Percentiles rank a stretch among this genome's conserved stretches.
Conservation (phyloP, 2,113 vertebrate species). For the Gymnarchus niloticus region DNA sequence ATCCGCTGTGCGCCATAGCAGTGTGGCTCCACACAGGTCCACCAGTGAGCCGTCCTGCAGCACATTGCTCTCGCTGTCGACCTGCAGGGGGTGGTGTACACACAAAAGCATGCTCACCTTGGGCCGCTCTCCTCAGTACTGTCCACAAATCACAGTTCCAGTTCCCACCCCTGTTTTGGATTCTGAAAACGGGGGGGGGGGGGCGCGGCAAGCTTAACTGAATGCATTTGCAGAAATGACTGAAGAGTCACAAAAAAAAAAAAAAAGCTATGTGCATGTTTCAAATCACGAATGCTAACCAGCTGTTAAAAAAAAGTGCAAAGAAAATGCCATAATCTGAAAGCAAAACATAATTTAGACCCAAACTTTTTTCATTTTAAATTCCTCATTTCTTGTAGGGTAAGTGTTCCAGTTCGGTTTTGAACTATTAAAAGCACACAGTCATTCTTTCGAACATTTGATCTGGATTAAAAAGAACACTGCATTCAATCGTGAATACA, state of each 20-base stretch:
- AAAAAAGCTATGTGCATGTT: neutral
- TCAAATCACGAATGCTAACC: neutral
- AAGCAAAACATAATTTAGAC: neutral
- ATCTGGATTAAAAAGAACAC: neutral
- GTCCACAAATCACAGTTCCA: neutral
- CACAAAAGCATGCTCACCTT: neutral
- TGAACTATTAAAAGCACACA: neutral
- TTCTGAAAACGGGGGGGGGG: neutral
- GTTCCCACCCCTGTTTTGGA: neutral
- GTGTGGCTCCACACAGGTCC: slow-evolving; percentile 90
- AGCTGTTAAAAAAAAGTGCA: neutral
- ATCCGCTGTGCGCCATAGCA: slow-evolving; percentile 91
- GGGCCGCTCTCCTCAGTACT: neutral
- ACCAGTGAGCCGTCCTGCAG: slow-evolving; percentile 92
- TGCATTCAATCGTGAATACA: neutral
- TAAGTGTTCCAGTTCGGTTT: neutral
- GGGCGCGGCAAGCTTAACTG: no score
- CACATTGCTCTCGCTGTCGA: slow-evolving; percentile 88
- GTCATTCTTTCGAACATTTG: neutral
- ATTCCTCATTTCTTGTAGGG: neutral
- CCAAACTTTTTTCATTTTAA: no score
- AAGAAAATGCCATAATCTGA: neutral
- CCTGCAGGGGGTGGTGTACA: slow-evolving; percentile 55
- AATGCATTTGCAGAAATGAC: neutral
- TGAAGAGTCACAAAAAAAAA: no score